Conservation (phyloP, 2,797 vertebrate species). For the Emys orbicularis region DNA sequence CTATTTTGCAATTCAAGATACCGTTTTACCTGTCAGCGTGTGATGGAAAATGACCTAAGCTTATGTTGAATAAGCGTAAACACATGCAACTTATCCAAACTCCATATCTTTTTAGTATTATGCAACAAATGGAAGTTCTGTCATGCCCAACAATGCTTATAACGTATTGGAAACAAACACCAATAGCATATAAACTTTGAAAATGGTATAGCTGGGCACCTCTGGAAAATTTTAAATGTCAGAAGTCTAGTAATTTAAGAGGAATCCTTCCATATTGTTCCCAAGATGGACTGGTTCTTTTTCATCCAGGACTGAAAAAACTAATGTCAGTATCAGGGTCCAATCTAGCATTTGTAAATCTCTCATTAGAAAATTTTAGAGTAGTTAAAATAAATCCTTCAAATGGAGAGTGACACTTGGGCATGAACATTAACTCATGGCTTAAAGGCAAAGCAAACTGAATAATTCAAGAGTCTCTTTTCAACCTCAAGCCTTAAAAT, state of each 20-base stretch:
- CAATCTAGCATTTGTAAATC: not conserved
- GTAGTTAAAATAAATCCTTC: not conserved
- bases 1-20: not conserved
- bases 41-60: not conserved
- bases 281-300: not conserved
- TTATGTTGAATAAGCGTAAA: not conserved
- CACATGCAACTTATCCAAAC: not conserved
- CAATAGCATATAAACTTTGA: accelerated
- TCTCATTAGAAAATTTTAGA: not conserved
- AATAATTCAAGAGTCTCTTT: not conserved
- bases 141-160: not conserved
- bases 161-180: not conserved
- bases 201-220: not conserved
- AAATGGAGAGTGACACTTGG: not conserved
- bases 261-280: not conserved
- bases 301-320: not conserved
- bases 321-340: not conserved
- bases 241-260: not conserved
- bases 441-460: not conserved
- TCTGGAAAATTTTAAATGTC: not conserved
- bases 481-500: not conserved
- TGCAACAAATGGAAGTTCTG: not conserved
- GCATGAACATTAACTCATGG: not conserved
- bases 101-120: not conserved
- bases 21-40: not conserved